A percentile compares a stretch with the other conserved stretches of the same genome.
Conservation (phyloP, 35 echinoderm and acorn worm species). For the Lytechinus pictus region DNA sequence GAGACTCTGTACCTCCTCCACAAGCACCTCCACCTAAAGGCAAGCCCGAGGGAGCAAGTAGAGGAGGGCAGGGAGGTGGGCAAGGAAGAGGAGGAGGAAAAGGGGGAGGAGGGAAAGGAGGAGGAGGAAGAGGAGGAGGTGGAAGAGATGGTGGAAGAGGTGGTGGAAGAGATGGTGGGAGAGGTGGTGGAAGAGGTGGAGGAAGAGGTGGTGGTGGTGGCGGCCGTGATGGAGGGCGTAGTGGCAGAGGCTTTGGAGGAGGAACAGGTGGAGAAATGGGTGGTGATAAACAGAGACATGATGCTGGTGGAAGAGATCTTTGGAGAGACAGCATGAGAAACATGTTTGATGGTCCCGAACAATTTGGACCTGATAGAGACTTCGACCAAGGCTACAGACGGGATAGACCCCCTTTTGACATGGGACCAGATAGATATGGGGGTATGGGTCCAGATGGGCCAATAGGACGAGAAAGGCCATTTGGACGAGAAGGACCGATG, state of each 20-base stretch:
- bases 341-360: not conserved
- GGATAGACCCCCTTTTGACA: constrained; percentile 11
- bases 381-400: not conserved
- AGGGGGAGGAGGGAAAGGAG: not conserved
- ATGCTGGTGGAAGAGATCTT: not conserved
- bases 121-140: not conserved
- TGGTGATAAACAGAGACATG: not conserved
- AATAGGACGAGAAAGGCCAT: too few species aligned
- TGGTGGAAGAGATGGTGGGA: not conserved
- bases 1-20: not conserved
- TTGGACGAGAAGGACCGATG: too few species aligned
- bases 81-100: not conserved
- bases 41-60: not conserved
- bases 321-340: not conserved
- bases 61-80: not conserved
- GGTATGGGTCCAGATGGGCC: too few species aligned
- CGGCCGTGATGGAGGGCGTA: not conserved
- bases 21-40: not conserved
- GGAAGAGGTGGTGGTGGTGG: not conserved
- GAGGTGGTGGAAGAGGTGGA: not conserved
- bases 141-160: not conserved
- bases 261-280: not conserved
- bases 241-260: not conserved
- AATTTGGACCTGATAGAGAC: not conserved
- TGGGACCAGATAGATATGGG: not conserved